These are phyloP conservation scores for Anagrus nilaparvatae DNA, from an alignment of 1,140 invertebrate genomes.

Conservation along the genomic window DNA sequence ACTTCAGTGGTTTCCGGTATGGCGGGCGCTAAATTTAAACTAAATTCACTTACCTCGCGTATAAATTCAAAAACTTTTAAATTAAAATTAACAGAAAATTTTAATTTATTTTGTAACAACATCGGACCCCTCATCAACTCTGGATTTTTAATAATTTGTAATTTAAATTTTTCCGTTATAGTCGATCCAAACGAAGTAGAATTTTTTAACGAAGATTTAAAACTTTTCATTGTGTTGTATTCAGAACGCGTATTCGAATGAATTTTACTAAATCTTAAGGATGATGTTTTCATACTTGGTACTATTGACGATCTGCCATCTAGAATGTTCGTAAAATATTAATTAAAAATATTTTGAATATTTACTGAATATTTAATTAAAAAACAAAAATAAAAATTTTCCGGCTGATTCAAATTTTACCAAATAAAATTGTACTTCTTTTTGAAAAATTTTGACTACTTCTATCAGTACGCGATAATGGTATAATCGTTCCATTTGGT, in stretches of 20 bases:
- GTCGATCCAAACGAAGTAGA: background rate
- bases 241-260: too few relatives aligned
- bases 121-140: slow-evolving; percentile 53
- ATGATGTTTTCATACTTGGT: slow-evolving; percentile 1
- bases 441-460: too few relatives aligned
- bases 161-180: slow-evolving; percentile 4
- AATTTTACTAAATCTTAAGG: too few relatives aligned
- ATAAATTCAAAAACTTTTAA: slow-evolving; percentile 59
- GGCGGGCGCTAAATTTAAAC: background rate
- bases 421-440: too few relatives aligned
- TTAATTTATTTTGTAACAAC: slow-evolving; percentile 52
- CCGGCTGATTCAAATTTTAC: too few relatives aligned
- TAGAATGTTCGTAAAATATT: too few relatives aligned
- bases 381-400: too few relatives aligned
- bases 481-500: too few relatives aligned
- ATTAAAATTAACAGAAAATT: slow-evolving; percentile 57
- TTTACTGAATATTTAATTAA: too few relatives aligned
- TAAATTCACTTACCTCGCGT: slow-evolving; percentile 43
- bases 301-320: background rate
- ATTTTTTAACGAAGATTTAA: background rate
- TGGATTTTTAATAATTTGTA: slow-evolving; percentile 21
- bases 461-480: too few relatives aligned
- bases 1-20: slow-evolving; percentile 3
- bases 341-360: too few relatives aligned
- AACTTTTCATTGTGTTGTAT: too few relatives aligned